These are phyloP conservation scores for Herpailurus yagouaroundi DNA, from an alignment of 2,113 vertebrate species.

Conservation along the genomic window DNA sequence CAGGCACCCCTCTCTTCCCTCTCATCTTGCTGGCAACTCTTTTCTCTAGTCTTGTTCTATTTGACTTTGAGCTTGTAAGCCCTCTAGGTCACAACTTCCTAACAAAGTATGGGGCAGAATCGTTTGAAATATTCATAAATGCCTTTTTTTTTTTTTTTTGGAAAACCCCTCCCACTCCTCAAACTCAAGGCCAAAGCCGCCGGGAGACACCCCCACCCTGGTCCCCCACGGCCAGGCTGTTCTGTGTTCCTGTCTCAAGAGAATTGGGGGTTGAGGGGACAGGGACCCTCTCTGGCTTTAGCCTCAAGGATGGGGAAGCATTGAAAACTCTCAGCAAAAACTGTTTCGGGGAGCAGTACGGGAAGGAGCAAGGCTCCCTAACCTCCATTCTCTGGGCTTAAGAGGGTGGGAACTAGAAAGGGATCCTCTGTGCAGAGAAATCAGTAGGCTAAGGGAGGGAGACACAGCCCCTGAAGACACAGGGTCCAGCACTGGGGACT, in stretches of 20 bases:
- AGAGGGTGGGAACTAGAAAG: background rate
- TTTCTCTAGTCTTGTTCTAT: background rate
- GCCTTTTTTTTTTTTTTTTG: background rate
- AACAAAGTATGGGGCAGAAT: background rate
- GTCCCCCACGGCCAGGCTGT: background rate
- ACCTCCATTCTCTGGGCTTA: background rate
- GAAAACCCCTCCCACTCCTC: background rate
- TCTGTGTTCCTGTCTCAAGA: background rate
- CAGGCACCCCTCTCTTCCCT: background rate
- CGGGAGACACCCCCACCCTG: no score
- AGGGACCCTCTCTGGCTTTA: background rate
- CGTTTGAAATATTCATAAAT: background rate
- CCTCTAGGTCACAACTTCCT: background rate
- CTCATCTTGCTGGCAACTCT: background rate
- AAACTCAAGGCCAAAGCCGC: background rate
- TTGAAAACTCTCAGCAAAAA: background rate
- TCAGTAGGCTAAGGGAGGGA: background rate
- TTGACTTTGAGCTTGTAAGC: background rate
- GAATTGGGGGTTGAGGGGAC: background rate
- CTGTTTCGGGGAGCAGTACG: background rate
- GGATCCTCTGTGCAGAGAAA: background rate
- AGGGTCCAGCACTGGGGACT: background rate
- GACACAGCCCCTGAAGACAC: rapidly evolving
- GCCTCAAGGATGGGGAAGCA: background rate
- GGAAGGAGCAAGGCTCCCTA: background rate